Conservation (phyloP, 2,888 invertebrate species). For the Myopa tessellatipennis region DNA sequence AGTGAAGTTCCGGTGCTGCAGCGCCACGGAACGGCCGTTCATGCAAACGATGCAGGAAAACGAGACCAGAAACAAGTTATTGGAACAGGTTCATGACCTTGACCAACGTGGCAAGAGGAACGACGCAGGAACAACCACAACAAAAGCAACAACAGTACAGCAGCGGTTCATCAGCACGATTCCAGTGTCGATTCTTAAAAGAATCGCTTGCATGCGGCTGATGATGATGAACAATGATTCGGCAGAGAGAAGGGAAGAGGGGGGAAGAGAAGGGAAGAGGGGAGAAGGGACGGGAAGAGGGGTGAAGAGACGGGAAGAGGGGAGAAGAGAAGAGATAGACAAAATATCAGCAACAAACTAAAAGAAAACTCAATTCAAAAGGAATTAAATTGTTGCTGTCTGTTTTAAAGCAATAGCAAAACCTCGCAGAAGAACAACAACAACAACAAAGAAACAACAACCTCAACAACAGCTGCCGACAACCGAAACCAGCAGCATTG, state of each 20-base stretch:
- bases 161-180: neutral
- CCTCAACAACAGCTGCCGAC: neutral
- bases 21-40: neutral
- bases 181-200: neutral
- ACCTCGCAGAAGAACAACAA: neutral
- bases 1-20: neutral
- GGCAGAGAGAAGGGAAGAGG: neutral
- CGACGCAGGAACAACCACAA: neutral
- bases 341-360: no score
- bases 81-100: conserved; percentile 65
- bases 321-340: no score
- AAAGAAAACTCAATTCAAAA: neutral
- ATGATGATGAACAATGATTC: neutral
- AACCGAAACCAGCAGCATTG: neutral
- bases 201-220: neutral
- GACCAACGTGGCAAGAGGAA: conserved; percentile 54
- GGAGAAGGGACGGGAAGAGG: neutral
- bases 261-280: no score
- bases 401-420: neutral
- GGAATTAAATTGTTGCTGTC: conserved; percentile 16
- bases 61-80: conserved; percentile 57
- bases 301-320: neutral
- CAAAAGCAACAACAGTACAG: neutral
- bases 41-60: neutral
- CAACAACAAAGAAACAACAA: neutral